These are phyloP conservation scores for Cataglyphis cursor DNA, from an alignment of 2,888 invertebrate genomes.

Conservation along the genomic window DNA sequence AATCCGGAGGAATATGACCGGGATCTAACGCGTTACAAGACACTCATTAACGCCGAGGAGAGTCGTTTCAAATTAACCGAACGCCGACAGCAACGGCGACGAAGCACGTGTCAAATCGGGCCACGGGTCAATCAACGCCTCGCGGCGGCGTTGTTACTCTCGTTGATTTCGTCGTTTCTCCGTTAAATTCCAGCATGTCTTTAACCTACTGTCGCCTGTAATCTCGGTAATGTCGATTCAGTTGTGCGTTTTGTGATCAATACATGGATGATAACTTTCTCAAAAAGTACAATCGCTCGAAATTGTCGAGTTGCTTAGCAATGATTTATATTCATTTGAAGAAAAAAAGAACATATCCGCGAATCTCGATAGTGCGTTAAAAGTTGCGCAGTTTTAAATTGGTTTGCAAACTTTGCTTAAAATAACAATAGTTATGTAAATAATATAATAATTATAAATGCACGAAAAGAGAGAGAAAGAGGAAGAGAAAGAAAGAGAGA, in stretches of 20 bases:
- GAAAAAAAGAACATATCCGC: background rate
- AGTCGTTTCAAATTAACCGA: constrained; percentile 78
- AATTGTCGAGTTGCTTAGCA: background rate
- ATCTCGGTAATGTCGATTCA: constrained; percentile 49
- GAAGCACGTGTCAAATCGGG: constrained; percentile 68
- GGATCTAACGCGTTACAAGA: constrained; percentile 54
- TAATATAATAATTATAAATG: too few relatives aligned
- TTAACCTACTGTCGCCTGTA: constrained; percentile 6
- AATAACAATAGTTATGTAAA: background rate
- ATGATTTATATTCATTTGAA: background rate
- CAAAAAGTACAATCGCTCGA: constrained; percentile 6
- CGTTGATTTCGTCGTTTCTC: constrained; percentile 29
- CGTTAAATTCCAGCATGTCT: constrained; percentile 33
- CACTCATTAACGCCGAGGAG: constrained; percentile 72
- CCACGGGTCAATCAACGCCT: constrained; percentile 73
- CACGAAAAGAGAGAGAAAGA: too few relatives aligned
- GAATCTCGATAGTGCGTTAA: background rate
- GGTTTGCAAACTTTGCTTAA: background rate
- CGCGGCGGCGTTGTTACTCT: constrained; percentile 64
- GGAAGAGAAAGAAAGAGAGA: too few relatives aligned
- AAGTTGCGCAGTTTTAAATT: constrained; percentile 18
- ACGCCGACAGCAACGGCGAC: constrained; percentile 57
- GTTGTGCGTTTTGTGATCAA: constrained; percentile 8
- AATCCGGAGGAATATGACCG: constrained; percentile 43
- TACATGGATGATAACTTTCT: constrained; percentile 1